Evolutionary conservation across 1,140 invertebrate genomes (phyloP).

Genomic region (Drosophila pruinosa): DNA sequence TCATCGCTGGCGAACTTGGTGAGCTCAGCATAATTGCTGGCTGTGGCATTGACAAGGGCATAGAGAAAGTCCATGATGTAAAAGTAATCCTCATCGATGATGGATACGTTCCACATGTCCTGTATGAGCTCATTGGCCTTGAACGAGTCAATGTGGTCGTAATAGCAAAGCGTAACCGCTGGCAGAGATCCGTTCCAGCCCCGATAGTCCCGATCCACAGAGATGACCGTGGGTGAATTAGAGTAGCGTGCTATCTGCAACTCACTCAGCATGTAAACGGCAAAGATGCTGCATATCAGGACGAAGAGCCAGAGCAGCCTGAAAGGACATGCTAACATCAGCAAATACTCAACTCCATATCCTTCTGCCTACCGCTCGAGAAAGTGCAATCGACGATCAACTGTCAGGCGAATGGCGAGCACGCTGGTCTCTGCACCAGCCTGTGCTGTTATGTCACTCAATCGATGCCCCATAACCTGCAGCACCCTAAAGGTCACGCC

Average conservation of each 20-base stretch:
- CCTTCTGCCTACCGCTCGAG: constrained; percentile 49
- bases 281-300: constrained; percentile 48
- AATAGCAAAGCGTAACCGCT: constrained; percentile 85
- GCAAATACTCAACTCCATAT: not conserved
- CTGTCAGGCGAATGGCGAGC: constrained; percentile 57
- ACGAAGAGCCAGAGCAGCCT: constrained; percentile 61
- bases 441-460: constrained; percentile 43
- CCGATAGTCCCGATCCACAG: constrained; percentile 87
- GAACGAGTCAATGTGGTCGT: constrained; percentile 82
- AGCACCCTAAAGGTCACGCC: not conserved
- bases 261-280: constrained; percentile 49
- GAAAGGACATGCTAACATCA: not conserved
- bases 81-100: constrained; percentile 77
- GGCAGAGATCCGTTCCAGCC: constrained; percentile 87
- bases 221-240: constrained; percentile 86
- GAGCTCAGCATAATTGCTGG: constrained; percentile 72
- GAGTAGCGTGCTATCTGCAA: constrained; percentile 80
- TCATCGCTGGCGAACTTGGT: constrained; percentile 83
- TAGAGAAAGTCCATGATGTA: constrained; percentile 82
- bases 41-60: constrained; percentile 82
- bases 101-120: constrained; percentile 74
- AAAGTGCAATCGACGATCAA: constrained; percentile 49
- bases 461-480: not conserved
- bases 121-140: constrained; percentile 76
- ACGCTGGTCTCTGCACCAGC: constrained; percentile 65